phyloP scores from a whole-genome alignment of 2,797 vertebrate genomes.

The Rhynchonycteris naso region DNA sequence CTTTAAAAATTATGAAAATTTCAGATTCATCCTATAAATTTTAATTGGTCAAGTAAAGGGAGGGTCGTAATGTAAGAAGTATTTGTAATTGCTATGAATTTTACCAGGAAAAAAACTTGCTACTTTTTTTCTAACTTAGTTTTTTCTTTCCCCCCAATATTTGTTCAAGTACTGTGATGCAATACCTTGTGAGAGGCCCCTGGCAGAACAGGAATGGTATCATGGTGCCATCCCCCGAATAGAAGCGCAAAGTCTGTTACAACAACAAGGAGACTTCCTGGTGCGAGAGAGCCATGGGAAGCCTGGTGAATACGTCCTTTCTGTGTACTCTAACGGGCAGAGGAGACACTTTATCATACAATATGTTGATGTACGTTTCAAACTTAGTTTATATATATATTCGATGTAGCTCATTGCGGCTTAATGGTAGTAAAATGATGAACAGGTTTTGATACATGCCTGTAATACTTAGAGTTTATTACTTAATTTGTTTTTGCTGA shows the following conservation, averaged over 20 bases:
- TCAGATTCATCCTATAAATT: slow-evolving; percentile 3
- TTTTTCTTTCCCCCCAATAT: slow-evolving; percentile 61
- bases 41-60: not conserved
- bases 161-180: slow-evolving; percentile 92
- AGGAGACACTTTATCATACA: slow-evolving; percentile 99
- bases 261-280: slow-evolving; percentile 97
- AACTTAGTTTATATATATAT: slow-evolving; percentile 73
- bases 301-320: slow-evolving; percentile 98
- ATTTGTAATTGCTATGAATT: slow-evolving; percentile 26
- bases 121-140: slow-evolving; percentile 69
- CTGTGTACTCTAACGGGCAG: slow-evolving; percentile 96
- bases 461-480: not conserved
- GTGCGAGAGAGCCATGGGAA: slow-evolving; percentile 98
- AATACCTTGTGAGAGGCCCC: slow-evolving; percentile 93
- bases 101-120: slow-evolving; percentile 30
- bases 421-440: slow-evolving; percentile 30
- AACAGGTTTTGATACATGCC: slow-evolving; percentile 54
- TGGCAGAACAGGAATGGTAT: slow-evolving; percentile 97
- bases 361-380: slow-evolving; percentile 94
- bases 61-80: not conserved
- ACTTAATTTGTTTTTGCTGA: not conserved
- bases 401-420: slow-evolving; percentile 50
- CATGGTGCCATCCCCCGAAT: slow-evolving; percentile 97
- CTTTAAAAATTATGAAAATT: slow-evolving; percentile 36
- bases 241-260: slow-evolving; percentile 96